Evolutionary conservation across 2,113 vertebrate species (phyloP).

Genomic region (Coryphaenoides rupestris): DNA sequence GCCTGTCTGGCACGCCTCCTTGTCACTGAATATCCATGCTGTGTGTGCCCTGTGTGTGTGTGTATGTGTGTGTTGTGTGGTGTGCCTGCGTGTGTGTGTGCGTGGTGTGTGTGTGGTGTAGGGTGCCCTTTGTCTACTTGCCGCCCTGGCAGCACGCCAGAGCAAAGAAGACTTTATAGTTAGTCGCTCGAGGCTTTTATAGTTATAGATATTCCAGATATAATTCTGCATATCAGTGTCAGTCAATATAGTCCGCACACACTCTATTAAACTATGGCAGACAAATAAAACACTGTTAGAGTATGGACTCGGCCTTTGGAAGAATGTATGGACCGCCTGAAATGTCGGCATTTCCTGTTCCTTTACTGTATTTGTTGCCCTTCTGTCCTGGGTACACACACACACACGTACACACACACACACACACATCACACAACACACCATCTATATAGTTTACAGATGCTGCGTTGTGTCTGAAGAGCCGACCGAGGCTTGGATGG

Average conservation of each 20-base stretch:
- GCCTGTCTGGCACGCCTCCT: conserved; percentile 57
- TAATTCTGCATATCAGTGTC: conserved; percentile 29
- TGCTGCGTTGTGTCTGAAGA: background rate
- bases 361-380: no score
- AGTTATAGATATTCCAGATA: background rate
- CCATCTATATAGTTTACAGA: background rate
- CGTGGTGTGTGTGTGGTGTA: conserved; percentile 1
- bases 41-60: no score
- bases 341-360: background rate
- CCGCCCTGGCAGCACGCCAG: conserved; percentile 61
- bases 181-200: no score
- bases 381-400: no score
- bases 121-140: conserved; percentile 67
- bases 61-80: no score
- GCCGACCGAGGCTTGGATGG: background rate
- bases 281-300: no score
- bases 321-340: no score
- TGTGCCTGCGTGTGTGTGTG: conserved; percentile 19
- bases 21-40: conserved; percentile 51
- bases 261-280: conserved; percentile 31
- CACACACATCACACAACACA: no score
- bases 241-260: conserved; percentile 55
- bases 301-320: no score
- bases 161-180: conserved; percentile 43
- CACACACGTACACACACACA: no score